Base-by-base conservation (phyloP, 2,113 vertebrate species). In the Numida meleagris region DNA sequence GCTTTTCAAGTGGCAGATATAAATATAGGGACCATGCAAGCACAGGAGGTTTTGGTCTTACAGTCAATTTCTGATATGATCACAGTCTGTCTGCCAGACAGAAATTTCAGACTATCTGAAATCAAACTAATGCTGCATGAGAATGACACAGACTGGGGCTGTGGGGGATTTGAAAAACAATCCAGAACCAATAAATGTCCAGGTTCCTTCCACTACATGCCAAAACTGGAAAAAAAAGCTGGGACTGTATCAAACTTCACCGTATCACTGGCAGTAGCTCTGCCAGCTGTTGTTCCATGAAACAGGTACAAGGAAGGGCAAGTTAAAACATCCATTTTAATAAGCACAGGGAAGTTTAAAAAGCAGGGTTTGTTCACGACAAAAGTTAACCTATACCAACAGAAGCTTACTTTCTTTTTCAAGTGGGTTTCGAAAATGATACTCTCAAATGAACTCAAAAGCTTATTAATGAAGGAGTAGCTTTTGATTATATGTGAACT, bases 381-480 rank as follows among this genome's bases (percentile, higher is more conserved):
- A 66, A 74, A 73, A 76, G 46, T 62, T 66, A 77, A 80, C 50
- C 23, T 51, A 88, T 65, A 72, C 72, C 85, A 87, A 90, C 63
- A 88, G 80, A 77, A 95, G 83, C 76, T 82, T 57, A 5, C 9
- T 88, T 73, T 62, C 80, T 66, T 4, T 59, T 84, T 38, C 8
- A 75, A 42, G 9, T 40, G 23, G 53, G 25, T 66, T 71, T 86
- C 53, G 45, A 67, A 66, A 93, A 71, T 0, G 46, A 17, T 31
- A 55, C 10, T 51, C 31, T 55, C 17, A 25, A 86, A 81, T 57
- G 0, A 75, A n/a, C 71, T 80, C 9, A 20, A 55, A 85, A 86
- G 16, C 6, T 88, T 45, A 82, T 61, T 75, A 63, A 34, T 34
- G 18, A 77, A 96, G n/a, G 61, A 66, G 25, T 29, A 76, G 18